Evolutionary conservation across 1,140 invertebrate genomes (phyloP).

Genomic region (Cylas formicarius): DNA sequence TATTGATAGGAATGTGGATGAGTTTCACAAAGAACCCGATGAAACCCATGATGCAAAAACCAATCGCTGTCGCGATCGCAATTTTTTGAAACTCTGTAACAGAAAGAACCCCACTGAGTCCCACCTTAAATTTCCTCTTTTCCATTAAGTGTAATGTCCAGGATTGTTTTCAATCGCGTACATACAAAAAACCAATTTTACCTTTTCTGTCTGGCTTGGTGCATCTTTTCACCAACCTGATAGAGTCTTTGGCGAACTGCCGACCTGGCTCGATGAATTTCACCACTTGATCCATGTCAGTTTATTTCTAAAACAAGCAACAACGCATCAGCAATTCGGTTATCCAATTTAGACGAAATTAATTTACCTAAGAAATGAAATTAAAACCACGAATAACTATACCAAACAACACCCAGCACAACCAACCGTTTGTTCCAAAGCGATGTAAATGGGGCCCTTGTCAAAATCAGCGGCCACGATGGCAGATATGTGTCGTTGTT

Average conservation of each 20-base stretch:
- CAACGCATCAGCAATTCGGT: no score
- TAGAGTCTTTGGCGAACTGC: conserved; percentile 96
- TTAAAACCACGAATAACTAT: not conserved
- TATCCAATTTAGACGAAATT: not conserved
- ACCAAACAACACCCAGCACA: not conserved
- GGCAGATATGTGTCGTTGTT: no score
- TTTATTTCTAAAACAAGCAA: conserved; percentile 24
- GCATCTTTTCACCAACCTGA: conserved; percentile 95
- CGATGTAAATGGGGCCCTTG: no score
- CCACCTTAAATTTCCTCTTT: no score
- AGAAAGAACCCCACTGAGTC: no score
- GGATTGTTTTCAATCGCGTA: no score
- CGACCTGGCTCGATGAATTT: conserved; percentile 90
- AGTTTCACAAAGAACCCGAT: conserved; percentile 99
- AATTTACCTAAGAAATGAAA: not conserved
- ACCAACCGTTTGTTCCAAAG: not conserved
- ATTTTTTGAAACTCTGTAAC: conserved; percentile 98
- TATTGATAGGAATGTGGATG: conserved; percentile 99
- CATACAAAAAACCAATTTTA: conserved; percentile 45
- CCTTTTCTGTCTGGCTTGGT: conserved; percentile 99
- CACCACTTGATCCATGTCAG: conserved; percentile 97
- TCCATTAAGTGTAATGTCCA: no score
- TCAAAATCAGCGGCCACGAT: not conserved
- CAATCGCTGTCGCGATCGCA: conserved; percentile 97
- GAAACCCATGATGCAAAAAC: conserved; percentile 99